Percentiles rank a stretch among this genome's conserved stretches.
Evolutionary conservation across 2,113 vertebrate genomes (phyloP).

Genomic region (Upupa epops): DNA sequence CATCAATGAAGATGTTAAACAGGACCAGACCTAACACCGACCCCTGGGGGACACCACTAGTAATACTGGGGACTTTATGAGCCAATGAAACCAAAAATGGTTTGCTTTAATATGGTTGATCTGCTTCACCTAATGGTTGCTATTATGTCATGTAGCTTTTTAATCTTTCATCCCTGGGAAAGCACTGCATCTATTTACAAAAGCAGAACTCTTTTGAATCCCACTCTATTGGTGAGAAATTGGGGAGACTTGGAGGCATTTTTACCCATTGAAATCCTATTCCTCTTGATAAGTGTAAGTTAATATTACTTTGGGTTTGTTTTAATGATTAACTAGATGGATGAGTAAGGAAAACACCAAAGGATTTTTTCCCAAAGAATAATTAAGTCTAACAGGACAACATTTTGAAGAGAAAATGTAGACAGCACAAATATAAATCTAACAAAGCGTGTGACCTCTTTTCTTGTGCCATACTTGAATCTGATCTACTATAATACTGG

Average conservation of each 20-base stretch:
- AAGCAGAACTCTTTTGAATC: neutral
- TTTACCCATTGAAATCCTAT: neutral
- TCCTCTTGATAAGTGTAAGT: neutral
- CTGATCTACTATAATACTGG: neutral
- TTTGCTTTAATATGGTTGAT: neutral
- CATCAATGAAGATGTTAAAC: too few relatives aligned
- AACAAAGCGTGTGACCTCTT: neutral
- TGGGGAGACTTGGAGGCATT: neutral
- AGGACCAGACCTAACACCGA: too few relatives aligned
- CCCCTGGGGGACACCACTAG: too few relatives aligned
- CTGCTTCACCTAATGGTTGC: neutral
- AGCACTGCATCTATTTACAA: neutral
- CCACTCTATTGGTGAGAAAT: neutral
- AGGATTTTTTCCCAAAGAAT: neutral
- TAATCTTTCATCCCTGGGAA: neutral
- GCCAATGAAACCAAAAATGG: neutral
- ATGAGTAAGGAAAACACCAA: neutral
- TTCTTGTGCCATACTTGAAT: neutral
- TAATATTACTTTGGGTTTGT: neutral
- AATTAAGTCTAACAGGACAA: neutral
- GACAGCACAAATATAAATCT: neutral
- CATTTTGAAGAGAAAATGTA: neutral
- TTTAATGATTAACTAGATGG: slow-evolving; percentile 21
- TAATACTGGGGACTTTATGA: neutral
- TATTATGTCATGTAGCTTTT: neutral